Evolutionary conservation across 2,113 vertebrate species (phyloP).

Genomic region (Sebastes schlegelii): DNA sequence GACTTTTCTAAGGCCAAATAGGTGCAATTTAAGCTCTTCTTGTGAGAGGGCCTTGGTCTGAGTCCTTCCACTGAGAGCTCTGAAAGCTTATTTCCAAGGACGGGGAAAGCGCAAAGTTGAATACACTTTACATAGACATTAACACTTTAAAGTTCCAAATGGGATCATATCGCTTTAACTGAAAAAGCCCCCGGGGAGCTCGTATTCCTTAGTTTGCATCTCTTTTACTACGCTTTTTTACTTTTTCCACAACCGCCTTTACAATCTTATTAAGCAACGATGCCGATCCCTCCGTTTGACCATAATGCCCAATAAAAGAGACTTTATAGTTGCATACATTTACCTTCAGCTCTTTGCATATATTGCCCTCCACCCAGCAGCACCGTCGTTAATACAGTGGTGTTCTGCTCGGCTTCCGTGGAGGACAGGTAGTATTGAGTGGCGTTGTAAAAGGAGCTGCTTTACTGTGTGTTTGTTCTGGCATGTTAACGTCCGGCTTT

Average conservation of each 20-base stretch:
- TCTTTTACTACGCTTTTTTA: constrained; percentile 63
- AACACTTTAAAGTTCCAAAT: constrained; percentile 37
- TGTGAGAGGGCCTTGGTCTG: background rate
- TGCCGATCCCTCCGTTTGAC: constrained; percentile 58
- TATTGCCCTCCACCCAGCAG: constrained; percentile 54
- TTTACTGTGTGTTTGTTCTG: constrained; percentile 79
- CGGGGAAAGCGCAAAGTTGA: background rate
- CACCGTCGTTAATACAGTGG: constrained; percentile 54
- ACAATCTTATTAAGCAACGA: constrained; percentile 75
- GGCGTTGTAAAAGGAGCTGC: constrained; percentile 68
- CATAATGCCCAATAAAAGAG: constrained; percentile 74
- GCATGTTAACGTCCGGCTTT: constrained; percentile 76
- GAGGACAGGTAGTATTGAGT: constrained; percentile 69
- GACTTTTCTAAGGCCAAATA: background rate
- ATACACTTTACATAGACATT: constrained; percentile 15
- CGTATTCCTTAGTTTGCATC: constrained; percentile 60
- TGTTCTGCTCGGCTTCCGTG: constrained; percentile 58
- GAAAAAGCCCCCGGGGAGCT: constrained; percentile 43
- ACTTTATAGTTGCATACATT: constrained; percentile 76
- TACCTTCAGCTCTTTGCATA: constrained; percentile 71
- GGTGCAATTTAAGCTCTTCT: background rate
- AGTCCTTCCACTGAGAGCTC: background rate
- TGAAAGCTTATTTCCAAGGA: background rate
- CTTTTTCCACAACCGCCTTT: constrained; percentile 52
- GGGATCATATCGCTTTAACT: constrained; percentile 44